Percentiles rank a stretch among this genome's conserved stretches.
phyloP scores from a whole-genome alignment of 2,888 invertebrate genomes.

The Caradrina kadenii region DNA sequence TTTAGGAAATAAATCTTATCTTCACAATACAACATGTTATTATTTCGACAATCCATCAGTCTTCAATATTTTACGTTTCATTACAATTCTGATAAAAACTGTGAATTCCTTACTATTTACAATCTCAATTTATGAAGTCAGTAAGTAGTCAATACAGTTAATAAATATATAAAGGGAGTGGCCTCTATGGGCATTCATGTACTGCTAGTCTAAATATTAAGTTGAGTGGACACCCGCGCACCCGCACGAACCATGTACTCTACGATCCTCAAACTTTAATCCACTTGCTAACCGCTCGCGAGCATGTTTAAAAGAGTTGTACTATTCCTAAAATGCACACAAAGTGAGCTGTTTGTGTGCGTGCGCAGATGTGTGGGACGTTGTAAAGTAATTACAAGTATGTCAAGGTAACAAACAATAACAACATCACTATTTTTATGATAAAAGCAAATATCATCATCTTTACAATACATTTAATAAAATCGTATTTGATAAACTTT shows the following conservation, averaged over 20 bases:
- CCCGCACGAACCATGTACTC: no score
- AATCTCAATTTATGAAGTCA: conserved; percentile 14
- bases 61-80: conserved; percentile 54
- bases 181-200: neutral
- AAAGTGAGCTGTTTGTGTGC: no score
- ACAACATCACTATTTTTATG: neutral
- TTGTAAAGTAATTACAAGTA: neutral
- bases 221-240: no score
- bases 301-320: no score
- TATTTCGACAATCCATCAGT: conserved; percentile 72
- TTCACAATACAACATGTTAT: conserved; percentile 70
- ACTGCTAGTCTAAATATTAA: neutral
- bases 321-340: no score
- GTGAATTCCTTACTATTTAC: conserved; percentile 30
- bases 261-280: no score
- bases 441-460: no score
- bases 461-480: no score
- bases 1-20: conserved; percentile 77
- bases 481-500: neutral
- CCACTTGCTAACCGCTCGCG: no score
- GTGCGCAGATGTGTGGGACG: no score
- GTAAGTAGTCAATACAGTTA: neutral
- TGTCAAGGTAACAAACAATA: neutral
- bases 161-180: neutral
- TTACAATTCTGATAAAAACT: conserved; percentile 14